phyloP scores from a whole-genome alignment of 2,113 vertebrate species.

The Xerus inauris region DNA sequence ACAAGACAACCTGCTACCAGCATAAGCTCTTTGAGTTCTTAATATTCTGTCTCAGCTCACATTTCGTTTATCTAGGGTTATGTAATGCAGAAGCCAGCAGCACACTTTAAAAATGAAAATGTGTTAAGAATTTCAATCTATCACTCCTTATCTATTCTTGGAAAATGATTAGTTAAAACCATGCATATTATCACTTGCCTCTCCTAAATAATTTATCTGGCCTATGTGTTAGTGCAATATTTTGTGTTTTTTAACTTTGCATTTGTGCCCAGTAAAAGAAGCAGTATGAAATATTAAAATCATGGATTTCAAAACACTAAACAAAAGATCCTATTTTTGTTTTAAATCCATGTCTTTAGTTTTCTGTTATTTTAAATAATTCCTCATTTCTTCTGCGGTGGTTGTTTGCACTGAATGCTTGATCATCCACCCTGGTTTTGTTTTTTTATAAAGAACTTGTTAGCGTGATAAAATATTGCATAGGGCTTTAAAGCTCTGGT shows the following conservation, averaged over 20 bases:
- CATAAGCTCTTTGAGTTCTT: not conserved
- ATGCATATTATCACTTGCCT: not conserved
- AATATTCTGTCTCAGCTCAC: not conserved
- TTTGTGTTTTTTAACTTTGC: constrained; percentile 19
- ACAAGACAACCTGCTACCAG: not conserved
- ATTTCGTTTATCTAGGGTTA: not conserved
- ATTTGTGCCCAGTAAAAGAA: not conserved
- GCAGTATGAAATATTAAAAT: not conserved
- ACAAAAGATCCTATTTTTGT: not conserved
- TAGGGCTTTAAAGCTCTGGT: not conserved
- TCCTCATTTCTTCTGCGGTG: not conserved
- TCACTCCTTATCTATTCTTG: not conserved
- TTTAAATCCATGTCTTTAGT: not conserved
- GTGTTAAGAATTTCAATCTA: constrained; percentile 1
- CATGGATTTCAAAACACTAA: not conserved
- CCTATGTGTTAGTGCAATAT: not conserved
- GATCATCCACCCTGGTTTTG: not conserved
- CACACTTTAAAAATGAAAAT: not conserved
- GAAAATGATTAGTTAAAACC: constrained; percentile 42
- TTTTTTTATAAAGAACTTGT: not conserved
- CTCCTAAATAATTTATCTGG: constrained; percentile 24
- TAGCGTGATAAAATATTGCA: not conserved
- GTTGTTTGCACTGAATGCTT: not conserved
- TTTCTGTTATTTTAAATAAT: constrained; percentile 16
- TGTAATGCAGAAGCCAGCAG: not conserved